Conservation (phyloP, 2,113 vertebrate species). For the Stigmatopora argus region DNA sequence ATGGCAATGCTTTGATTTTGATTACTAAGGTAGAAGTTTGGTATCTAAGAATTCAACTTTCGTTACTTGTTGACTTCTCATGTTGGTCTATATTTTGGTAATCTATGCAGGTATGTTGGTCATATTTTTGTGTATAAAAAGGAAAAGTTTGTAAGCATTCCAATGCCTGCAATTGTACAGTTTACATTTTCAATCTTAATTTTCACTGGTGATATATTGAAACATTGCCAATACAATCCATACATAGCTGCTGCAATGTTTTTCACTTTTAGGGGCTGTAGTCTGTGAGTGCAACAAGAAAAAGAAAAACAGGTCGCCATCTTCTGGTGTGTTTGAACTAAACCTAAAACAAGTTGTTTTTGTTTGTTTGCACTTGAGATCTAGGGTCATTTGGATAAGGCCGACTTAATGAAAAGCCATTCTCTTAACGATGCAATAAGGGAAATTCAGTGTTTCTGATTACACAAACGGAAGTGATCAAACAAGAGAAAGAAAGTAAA, state of each 20-base stretch:
- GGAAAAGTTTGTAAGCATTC: background rate
- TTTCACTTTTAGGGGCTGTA: too few relatives aligned
- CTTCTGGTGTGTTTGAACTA: constrained; percentile 20
- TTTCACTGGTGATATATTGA: background rate
- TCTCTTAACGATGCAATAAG: too few relatives aligned
- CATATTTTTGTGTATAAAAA: too few relatives aligned
- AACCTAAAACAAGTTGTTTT: background rate
- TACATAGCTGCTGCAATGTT: background rate
- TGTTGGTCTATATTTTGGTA: background rate
- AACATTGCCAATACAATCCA: background rate
- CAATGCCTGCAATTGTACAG: background rate
- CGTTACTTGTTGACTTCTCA: background rate
- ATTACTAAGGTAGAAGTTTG: too few relatives aligned
- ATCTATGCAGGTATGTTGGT: too few relatives aligned
- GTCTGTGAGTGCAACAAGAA: background rate
- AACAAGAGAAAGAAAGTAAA: too few relatives aligned
- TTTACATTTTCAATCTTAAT: background rate
- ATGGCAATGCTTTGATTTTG: too few relatives aligned
- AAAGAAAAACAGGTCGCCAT: constrained; percentile 13
- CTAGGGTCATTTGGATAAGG: background rate
- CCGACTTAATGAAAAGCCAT: too few relatives aligned
- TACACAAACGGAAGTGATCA: too few relatives aligned
- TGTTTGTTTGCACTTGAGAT: constrained; percentile 1
- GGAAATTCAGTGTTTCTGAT: too few relatives aligned
- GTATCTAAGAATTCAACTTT: too few relatives aligned